A percentile compares a stretch with the other conserved stretches of the same genome.
Conservation (phyloP, 2,797 vertebrate genomes). For the Manis pentadactyla region DNA sequence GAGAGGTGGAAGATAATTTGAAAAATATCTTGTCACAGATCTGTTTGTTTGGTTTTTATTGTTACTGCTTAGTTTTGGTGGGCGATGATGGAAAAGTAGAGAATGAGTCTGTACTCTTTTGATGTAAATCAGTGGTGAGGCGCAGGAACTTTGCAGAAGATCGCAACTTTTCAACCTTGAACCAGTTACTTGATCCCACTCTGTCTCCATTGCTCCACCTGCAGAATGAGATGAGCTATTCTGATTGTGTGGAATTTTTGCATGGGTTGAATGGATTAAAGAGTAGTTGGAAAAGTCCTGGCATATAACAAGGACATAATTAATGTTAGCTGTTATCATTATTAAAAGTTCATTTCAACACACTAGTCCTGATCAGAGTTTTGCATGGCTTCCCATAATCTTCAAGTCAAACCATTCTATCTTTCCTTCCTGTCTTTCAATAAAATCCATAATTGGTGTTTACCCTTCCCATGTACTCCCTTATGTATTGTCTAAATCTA, state of each 20-base stretch:
- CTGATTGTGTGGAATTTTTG: background rate
- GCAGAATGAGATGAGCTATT: background rate
- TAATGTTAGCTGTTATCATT: background rate
- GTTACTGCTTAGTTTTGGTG: background rate
- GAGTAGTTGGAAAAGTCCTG: background rate
- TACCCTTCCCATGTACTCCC: background rate
- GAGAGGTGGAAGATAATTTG: background rate
- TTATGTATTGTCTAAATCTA: background rate
- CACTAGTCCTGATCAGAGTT: background rate
- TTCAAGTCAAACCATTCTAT: slow-evolving; percentile 6
- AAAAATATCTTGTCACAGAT: background rate
- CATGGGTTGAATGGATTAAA: background rate
- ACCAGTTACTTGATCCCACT: background rate
- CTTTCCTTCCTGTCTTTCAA: slow-evolving; percentile 9
- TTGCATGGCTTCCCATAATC: background rate
- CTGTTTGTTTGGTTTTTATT: background rate
- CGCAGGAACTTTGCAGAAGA: background rate
- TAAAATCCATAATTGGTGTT: background rate
- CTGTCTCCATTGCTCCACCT: background rate
- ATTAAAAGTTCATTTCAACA: background rate
- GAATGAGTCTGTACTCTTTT: background rate
- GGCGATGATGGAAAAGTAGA: background rate
- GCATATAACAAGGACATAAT: background rate
- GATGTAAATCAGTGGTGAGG: background rate
- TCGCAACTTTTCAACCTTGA: background rate